phyloP scores from a whole-genome alignment of 2,113 vertebrate species.

The Dromaius novaehollandiae region DNA sequence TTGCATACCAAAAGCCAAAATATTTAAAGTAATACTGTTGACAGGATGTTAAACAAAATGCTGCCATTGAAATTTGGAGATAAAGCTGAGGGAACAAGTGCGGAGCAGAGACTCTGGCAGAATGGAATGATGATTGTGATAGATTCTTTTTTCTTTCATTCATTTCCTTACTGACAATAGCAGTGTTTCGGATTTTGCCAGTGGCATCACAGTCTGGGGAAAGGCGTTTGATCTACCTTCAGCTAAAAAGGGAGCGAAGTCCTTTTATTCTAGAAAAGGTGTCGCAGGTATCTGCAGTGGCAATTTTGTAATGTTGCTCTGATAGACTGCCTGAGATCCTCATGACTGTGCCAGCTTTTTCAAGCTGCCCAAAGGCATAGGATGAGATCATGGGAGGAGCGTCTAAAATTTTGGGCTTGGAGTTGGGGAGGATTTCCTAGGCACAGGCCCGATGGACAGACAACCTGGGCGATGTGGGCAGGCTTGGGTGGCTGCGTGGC shows the following conservation, averaged over 20 bases:
- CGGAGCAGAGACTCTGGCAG: not conserved
- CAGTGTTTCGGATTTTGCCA: not conserved
- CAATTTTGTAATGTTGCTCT: not conserved
- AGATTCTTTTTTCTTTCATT: not conserved
- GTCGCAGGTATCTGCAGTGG: not conserved
- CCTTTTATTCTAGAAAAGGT: not conserved
- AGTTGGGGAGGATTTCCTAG: not conserved
- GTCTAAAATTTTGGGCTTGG: not conserved
- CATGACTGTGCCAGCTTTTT: not conserved
- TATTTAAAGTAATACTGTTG: not conserved
- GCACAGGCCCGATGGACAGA: not conserved
- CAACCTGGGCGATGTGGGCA: not conserved
- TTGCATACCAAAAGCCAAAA: not conserved
- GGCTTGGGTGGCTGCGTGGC: rapidly evolving
- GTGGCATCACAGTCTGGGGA: not conserved
- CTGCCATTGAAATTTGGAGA: not conserved
- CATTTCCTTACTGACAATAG: not conserved
- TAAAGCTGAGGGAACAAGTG: not conserved
- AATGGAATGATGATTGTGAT: not conserved
- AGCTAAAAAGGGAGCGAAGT: not conserved
- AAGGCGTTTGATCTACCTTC: not conserved
- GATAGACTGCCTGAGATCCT: not conserved
- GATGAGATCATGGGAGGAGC: not conserved
- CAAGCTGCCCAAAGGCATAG: not conserved
- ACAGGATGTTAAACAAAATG: not conserved